Evolutionary conservation across 2,888 invertebrate genomes (phyloP), one percentile per base, ranked within the genome.

Genomic region (Morinoia aosen): DNA sequence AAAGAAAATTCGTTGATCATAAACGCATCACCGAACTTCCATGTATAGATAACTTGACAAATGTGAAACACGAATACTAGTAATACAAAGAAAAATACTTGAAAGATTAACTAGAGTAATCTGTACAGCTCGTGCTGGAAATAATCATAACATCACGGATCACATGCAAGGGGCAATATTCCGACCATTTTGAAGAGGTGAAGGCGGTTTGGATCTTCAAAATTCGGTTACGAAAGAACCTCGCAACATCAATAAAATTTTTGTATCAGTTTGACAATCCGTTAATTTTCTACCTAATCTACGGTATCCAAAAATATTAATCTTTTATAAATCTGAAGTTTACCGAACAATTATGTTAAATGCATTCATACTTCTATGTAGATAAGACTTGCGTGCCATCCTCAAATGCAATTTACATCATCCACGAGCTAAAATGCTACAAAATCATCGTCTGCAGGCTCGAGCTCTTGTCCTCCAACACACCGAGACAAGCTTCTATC

Each of bases 21-120:
- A 76, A 76, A 76, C 76, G 76, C 33, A 76, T 76, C 76, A 76
- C 76, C 76, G 76, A 76, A 76, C 76, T 76, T 76, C 76, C 76
- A 33, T 76, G 25, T 76, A 76, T 33, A 76, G 8, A 76, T 76
- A 76, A 76, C 76, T 16, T 76, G 76, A 76, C 76, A 33, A 76
- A 76, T 76, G 76, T 76, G 76, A 76, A 76, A 33, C 76, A 76
- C 76, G 33, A 76, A 76, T 76, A 76, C 76, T 76, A 16, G 19
- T 12, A 76, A 76, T 76, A 76, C 76, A 76, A 76, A 33, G 76
- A 33, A 76, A 76, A 76, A 76, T 76, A 76, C 76, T 76, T 76
- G 76, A 33, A 76, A 76, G 76, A 76, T 76, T 25, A 25, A 76
- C 76, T 76, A 76, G 33, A 33, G 33, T 76, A 76, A 76, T 33